Evolutionary conservation across 2,888 invertebrate species (phyloP), one percentile per base, ranked within the genome.

Genomic region (Cistogaster globosa): DNA sequence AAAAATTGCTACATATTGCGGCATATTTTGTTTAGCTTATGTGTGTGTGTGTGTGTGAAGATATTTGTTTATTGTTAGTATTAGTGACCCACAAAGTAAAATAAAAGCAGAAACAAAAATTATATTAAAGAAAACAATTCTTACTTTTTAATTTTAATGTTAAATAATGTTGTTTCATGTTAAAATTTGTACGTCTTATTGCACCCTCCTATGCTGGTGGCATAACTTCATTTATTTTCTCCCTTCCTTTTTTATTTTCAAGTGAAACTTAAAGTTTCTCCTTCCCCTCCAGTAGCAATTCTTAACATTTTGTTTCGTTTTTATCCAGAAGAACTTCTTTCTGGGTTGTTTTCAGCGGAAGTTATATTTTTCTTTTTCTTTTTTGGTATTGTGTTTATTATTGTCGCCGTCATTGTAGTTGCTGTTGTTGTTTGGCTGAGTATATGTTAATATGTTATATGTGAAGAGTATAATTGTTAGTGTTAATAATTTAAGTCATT

Each of bases 301-400:
- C 38, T 22, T 38, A 55, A 68, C 18, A 62, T 68, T 69, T 78
- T 74, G 75, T 67, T 79, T 65, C 7, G 32, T 67, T 84, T 65
- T 51, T 68, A 68, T 65, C 60, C 45, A 53, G 4, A 42, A 45
- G 20, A 63, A 53, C 22, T n/a, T 9, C 12, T 48, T 60, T 71
- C 62, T 32, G 60, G 63, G 45, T 72, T 67, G 26, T 42, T 68
- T 51, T 42, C 36, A 80, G 57, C 71, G 79, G 86, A 84, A 82
- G 80, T 80, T 72, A 63, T 74, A 65, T 58, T 80, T 79, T 84
- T 26, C 80, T 79, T 84, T 26, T 86, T 86, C 79, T 86, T 63
- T 36, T 72, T 83, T 36, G 38, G 38, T 74, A 53, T 81, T 48
- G 72, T 67, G 45, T 53, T 83, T 58, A 53, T 51, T 71, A 38